A percentile compares a stretch with the other conserved stretches of the same genome.
These are phyloP conservation scores for Manduca sexta DNA, from an alignment of 1,140 invertebrate genomes.

Conservation along the genomic window DNA sequence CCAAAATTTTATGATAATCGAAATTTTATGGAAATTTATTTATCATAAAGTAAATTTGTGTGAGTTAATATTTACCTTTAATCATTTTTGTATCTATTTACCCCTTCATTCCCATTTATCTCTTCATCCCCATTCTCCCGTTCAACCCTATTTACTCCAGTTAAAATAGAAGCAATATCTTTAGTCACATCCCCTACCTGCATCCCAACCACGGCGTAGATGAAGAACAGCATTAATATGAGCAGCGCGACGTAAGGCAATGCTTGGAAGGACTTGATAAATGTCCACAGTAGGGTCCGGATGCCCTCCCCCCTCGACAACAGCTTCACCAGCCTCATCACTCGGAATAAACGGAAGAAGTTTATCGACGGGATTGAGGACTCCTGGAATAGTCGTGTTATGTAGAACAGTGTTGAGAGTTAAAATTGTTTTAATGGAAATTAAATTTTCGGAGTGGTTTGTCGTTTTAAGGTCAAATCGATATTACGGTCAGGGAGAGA, in stretches of 20 bases:
- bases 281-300: conserved; percentile 98
- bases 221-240: conserved; percentile 99
- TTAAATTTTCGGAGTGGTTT: too few species aligned
- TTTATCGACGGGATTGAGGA: conserved; percentile 85
- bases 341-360: conserved; percentile 98
- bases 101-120: too few species aligned
- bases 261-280: conserved; percentile 99
- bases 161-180: neutral
- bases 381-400: conserved; percentile 32
- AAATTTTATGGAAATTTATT: too few species aligned
- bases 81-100: too few species aligned
- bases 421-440: too few species aligned
- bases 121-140: too few species aligned
- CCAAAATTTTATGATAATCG: too few species aligned
- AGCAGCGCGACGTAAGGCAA: conserved; percentile 98
- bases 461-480: too few species aligned
- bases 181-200: conserved; percentile 79
- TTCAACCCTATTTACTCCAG: neutral
- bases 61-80: too few species aligned
- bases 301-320: conserved; percentile 98
- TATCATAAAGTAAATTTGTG: too few species aligned
- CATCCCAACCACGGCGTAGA: conserved; percentile 99
- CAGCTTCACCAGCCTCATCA: conserved; percentile 98
- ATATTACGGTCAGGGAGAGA: too few species aligned
- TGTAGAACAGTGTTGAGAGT: too few species aligned